These are phyloP conservation scores for Drosophila rufa DNA, from an alignment of 1,140 invertebrate species.

Conservation along the genomic window DNA sequence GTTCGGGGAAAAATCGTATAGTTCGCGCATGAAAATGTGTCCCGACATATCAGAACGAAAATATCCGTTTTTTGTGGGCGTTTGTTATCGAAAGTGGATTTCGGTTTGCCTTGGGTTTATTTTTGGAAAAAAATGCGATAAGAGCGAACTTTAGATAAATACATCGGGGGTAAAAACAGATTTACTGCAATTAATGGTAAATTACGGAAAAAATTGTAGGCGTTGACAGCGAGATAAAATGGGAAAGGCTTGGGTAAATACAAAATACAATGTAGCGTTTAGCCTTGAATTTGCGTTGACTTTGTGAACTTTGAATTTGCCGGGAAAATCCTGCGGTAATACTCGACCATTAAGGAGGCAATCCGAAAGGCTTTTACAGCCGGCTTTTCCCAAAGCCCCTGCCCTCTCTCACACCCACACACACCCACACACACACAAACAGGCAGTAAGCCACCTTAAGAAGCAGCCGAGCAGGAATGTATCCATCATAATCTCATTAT, in stretches of 20 bases:
- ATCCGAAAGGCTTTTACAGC: constrained; percentile 49
- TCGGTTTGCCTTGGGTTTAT: constrained; percentile 22
- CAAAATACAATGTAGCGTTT: background rate
- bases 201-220: constrained; percentile 36
- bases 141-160: constrained; percentile 26
- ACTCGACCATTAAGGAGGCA: constrained; percentile 38
- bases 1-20: background rate
- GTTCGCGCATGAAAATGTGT: background rate
- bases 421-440: constrained; percentile 1
- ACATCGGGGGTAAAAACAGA: constrained; percentile 17
- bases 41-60: constrained; percentile 2
- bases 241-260: constrained; percentile 5
- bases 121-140: constrained; percentile 26
- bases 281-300: constrained; percentile 34
- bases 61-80: constrained; percentile 32
- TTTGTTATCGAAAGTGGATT: constrained; percentile 35
- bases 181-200: constrained; percentile 38
- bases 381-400: constrained; percentile 22
- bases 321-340: constrained; percentile 43
- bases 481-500: constrained; percentile 56
- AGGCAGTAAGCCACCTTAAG: constrained; percentile 44
- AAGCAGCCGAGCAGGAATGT: constrained; percentile 42
- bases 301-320: constrained; percentile 45
- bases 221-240: constrained; percentile 29
- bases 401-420: constrained; percentile 2